Conservation (phyloP, 1,140 invertebrate genomes). For the Cyphomyrmex costatus region DNA sequence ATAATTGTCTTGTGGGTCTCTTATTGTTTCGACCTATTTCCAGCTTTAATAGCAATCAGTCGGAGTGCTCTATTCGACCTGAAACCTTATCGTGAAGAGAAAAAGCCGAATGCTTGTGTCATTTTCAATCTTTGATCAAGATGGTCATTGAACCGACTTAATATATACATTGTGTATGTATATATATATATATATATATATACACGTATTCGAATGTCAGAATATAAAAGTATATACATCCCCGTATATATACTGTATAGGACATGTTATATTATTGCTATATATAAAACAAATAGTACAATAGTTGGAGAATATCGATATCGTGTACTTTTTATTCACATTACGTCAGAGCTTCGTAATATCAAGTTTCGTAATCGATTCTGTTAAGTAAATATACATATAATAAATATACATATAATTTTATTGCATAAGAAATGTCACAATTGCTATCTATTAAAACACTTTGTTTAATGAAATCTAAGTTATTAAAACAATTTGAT, state of each 20-base stretch:
- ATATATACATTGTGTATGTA: neutral
- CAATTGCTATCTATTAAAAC: conserved; percentile 1
- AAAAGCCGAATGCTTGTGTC: conserved; percentile 51
- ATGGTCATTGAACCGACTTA: conserved; percentile 69
- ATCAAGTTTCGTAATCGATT: conserved; percentile 37
- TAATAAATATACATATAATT: too few relatives aligned
- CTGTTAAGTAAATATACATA: too few relatives aligned
- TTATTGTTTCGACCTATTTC: conserved; percentile 50
- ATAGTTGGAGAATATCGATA: neutral
- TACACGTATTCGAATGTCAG: neutral
- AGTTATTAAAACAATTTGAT: conserved; percentile 5
- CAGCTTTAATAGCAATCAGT: conserved; percentile 53
- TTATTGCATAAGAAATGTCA: conserved; percentile 13
- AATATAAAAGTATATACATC: too few relatives aligned
- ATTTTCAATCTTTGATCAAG: conserved; percentile 70
- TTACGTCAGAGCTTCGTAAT: conserved; percentile 41
- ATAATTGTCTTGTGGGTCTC: neutral
- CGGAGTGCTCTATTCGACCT: conserved; percentile 61
- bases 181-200: neutral
- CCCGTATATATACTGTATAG: neutral
- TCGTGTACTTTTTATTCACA: neutral
- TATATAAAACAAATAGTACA: neutral
- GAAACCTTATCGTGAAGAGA: conserved; percentile 65
- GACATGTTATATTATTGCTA: neutral
- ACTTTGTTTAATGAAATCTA: neutral